These are phyloP conservation scores for Patiria pectinifera DNA, from an alignment of 53 echinoderm and acorn worm species.

Conservation along the genomic window DNA sequence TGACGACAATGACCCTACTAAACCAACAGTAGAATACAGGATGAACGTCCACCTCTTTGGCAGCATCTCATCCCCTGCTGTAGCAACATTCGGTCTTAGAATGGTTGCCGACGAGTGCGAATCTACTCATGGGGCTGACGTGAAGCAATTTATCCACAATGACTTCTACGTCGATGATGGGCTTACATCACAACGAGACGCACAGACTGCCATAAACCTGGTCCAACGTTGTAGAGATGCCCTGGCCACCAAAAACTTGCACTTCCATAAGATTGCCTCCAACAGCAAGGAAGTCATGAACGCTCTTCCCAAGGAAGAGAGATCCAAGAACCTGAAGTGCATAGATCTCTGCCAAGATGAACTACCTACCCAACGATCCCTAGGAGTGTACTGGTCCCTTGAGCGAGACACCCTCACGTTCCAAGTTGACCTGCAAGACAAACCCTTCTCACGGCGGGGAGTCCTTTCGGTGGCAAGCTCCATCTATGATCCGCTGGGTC, in stretches of 20 bases:
- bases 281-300: slow-evolving; percentile 62
- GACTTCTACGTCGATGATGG: slow-evolving; percentile 83
- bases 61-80: slow-evolving; percentile 72
- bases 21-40: slow-evolving; percentile 44
- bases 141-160: slow-evolving; percentile 13
- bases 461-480: slow-evolving; percentile 43
- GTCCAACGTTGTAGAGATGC: slow-evolving; percentile 18
- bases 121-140: background rate
- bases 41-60: slow-evolving; percentile 53
- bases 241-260: slow-evolving; percentile 49
- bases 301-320: slow-evolving; percentile 3
- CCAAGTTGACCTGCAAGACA: slow-evolving; percentile 45
- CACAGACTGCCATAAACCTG: slow-evolving; percentile 6
- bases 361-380: too few relatives aligned
- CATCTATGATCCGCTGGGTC: slow-evolving; percentile 28
- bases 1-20: slow-evolving; percentile 58
- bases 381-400: too few relatives aligned
- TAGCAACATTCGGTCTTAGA: slow-evolving; percentile 67
- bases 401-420: background rate
- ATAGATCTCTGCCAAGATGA: too few relatives aligned
- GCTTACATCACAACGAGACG: slow-evolving; percentile 7
- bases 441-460: slow-evolving; percentile 62
- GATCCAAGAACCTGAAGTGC: too few relatives aligned
- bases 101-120: slow-evolving; percentile 63
- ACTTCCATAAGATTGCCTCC: slow-evolving; percentile 72